Evolutionary conservation across 2,888 invertebrate genomes (phyloP), one percentile per base, ranked within the genome.

Genomic region (Antitype chi): DNA sequence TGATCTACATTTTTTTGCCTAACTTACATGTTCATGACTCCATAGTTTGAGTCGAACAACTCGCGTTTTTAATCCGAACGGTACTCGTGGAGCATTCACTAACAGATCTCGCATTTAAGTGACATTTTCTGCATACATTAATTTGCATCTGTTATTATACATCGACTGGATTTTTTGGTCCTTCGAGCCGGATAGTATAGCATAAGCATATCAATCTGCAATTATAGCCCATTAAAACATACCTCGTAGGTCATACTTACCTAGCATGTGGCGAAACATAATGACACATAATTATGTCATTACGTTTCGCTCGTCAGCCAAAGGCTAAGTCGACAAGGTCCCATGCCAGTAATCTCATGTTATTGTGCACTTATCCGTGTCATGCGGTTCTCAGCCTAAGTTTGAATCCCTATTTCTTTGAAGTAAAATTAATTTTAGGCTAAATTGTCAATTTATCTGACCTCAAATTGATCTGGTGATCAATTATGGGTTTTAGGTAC

Each of bases 301-400:
- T 20, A 67, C 23, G 11, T 52, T n/a, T 49, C 25, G 1, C 23
- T 49, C 28, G 25, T 25, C 17, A 60, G 20, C 43, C 17, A 49
- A 2, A 38, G 20, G n/a, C 11, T 52, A 55, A 55, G 20, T 28
- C 47, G 15, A 73, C 38, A 73, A 62, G 38, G 73, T 62, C 1
- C 49, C 28, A n/a, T 43, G 47, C 25, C 25, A n/a, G 8, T 55
- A 63, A 80, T 63, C 53, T 49, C 20, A n/a, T 80, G 25, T 80
- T 80, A 25, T 62, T 73, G 38, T 78, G 7, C 28, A 55, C 47
- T 81, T 74, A 78, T 64, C 62, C 20, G 55, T 63, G 28, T 74
- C n/a, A 8, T 52, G 28, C 15, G 17, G 49, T 63, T 57, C 15
- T 43, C 25, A 64, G 28, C 20, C 23, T 23, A 6, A 63, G 62